Base-by-base conservation (phyloP, 2,113 vertebrate species). In the Melanerpes aurifrons region DNA sequence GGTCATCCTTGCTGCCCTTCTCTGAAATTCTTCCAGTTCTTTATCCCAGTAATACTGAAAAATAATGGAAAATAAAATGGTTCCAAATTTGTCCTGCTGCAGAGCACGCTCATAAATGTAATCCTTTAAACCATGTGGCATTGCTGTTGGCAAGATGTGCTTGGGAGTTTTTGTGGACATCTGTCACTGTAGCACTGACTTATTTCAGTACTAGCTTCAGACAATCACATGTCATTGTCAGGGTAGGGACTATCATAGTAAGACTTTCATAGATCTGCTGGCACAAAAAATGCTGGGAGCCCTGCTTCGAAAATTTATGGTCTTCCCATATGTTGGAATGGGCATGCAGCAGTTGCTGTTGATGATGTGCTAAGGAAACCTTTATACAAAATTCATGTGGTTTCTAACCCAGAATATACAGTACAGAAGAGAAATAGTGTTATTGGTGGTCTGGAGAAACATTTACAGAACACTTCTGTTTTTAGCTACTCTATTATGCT, bases 401-500 rank as follows among this genome's bases (percentile, higher is more conserved):
- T 69, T 84, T 67, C 21, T 78, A 50, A 50, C 8, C 12, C 19
- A 66, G 56, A 76, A 61, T 13, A 56, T 37, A 28, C 10, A 61
- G 14, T 32, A 28, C 0, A 8, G 50, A 45, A 89, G 66, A 80
- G 50, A 70, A 63, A 40, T 7, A 19, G 5, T 17, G 5, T 63
- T 47, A 48, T 76, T 28, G 40, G 19, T 4, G 8, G 17, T 57
- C 29, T 74, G 62, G 10, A 70, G 28, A 84, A 67, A 59, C 48
- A 5, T 72, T 90, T 92, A 29, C 6, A 67, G 32, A 82, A 31
- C 50, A 14, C 6, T 61, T n/a, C 20, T 37, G 40, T 19, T 77
- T 57, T 48, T 5, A n/a, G 6, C 29, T 48, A 50, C 9, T 37
- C 67, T n/a, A 28, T 10, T 0, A 1, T 3, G 3, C 61, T 75